Evolutionary conservation across 2,797 vertebrate genomes (phyloP).

Genomic region (Hyperoplus lanceolatus): DNA sequence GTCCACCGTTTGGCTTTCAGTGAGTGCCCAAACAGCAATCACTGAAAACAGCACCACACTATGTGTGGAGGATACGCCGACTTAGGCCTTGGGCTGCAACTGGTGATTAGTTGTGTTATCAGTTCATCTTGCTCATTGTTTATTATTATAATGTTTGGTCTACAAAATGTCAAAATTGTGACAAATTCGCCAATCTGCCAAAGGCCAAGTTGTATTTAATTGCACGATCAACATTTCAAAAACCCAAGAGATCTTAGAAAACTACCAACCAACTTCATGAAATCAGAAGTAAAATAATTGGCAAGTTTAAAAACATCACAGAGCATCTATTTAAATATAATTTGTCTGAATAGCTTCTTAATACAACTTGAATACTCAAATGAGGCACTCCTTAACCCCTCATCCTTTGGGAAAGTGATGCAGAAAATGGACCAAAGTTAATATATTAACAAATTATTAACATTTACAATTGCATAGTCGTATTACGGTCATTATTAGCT

Average conservation of each 20-base stretch:
- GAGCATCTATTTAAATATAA: not conserved
- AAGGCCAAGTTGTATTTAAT: not conserved
- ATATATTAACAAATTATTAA: not conserved
- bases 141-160: not conserved
- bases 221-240: not conserved
- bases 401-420: not conserved
- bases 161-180: not conserved
- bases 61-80: conserved; percentile 2
- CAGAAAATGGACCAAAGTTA: not conserved
- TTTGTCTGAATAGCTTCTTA: not conserved
- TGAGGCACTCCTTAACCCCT: not conserved
- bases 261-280: not conserved
- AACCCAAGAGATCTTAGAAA: not conserved
- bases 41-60: no score
- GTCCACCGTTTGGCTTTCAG: conserved; percentile 57
- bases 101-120: not conserved
- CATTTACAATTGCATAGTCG: not conserved
- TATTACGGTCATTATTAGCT: not conserved
- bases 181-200: not conserved
- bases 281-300: not conserved
- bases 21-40: conserved; percentile 42
- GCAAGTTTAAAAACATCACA: not conserved
- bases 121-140: not conserved
- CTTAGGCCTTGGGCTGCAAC: not conserved
- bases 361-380: not conserved